phyloP scores from a whole-genome alignment of 2,888 invertebrate genomes.

The Hyles lineata region DNA sequence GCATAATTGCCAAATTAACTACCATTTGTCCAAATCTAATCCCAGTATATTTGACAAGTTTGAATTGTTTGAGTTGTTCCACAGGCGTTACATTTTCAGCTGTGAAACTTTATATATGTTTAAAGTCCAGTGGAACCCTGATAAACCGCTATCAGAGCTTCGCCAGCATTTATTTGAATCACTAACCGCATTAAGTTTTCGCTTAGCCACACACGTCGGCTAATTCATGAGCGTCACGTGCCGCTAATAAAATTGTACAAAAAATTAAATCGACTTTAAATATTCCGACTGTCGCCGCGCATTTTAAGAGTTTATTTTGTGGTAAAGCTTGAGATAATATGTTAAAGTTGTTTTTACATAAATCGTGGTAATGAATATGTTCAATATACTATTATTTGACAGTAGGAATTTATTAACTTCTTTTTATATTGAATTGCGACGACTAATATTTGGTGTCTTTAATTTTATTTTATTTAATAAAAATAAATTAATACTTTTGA shows the following conservation, averaged over 20 bases:
- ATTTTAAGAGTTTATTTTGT: constrained; percentile 6
- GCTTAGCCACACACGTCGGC: constrained; percentile 20
- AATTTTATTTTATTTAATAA: too few relatives aligned
- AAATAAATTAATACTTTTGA: too few relatives aligned
- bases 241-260: constrained; percentile 17
- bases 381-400: neutral
- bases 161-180: constrained; percentile 23
- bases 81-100: neutral
- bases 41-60: neutral
- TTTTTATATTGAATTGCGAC: too few relatives aligned
- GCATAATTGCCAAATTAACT: neutral
- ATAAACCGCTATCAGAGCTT: constrained; percentile 19
- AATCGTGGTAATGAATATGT: neutral
- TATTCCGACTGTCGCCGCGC: constrained; percentile 6
- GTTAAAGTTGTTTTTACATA: too few relatives aligned
- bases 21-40: neutral
- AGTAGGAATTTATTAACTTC: too few relatives aligned
- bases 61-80: constrained; percentile 20
- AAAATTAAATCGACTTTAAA: constrained; percentile 17
- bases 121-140: constrained; percentile 17
- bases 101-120: constrained; percentile 21
- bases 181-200: constrained; percentile 27
- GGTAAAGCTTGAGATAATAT: neutral
- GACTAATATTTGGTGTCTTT: too few relatives aligned
- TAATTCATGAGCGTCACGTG: constrained; percentile 17